These are phyloP conservation scores for Listrodromus nycthemerus DNA, from an alignment of 2,888 invertebrate genomes.

Conservation along the genomic window DNA sequence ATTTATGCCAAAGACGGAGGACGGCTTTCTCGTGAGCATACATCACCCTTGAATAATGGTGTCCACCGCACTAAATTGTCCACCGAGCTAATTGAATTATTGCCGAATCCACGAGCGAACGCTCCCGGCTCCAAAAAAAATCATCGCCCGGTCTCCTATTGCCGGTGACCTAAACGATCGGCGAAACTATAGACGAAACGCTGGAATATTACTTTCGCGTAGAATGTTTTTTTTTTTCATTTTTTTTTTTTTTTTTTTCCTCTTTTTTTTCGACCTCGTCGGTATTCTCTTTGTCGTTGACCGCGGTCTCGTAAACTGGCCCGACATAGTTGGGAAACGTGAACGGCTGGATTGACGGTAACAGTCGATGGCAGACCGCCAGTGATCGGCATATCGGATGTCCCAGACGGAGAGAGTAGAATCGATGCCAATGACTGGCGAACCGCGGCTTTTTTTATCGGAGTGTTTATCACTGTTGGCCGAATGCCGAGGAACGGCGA, in stretches of 20 bases:
- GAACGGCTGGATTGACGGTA: slow-evolving; percentile 11
- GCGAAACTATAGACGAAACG: slow-evolving; percentile 63
- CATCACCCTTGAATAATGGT: slow-evolving; percentile 81
- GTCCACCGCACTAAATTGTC: slow-evolving; percentile 80
- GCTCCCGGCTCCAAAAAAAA: slow-evolving; percentile 43
- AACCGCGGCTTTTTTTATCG: neutral
- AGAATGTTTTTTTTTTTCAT: slow-evolving; percentile 1
- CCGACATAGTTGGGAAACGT: slow-evolving; percentile 18
- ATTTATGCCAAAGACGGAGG: slow-evolving; percentile 60
- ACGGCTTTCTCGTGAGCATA: slow-evolving; percentile 66
- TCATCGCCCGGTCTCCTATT: slow-evolving; percentile 3
- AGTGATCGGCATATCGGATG: slow-evolving; percentile 45
- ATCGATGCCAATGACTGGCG: slow-evolving; percentile 14
- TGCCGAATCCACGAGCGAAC: slow-evolving; percentile 76
- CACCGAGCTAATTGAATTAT: slow-evolving; percentile 82
- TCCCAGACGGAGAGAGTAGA: slow-evolving; percentile 30
- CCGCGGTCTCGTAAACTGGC: slow-evolving; percentile 42
- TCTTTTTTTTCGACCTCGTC: slow-evolving; percentile 48
- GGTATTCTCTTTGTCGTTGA: slow-evolving; percentile 57
- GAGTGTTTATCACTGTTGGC: slow-evolving; percentile 2
- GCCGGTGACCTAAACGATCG: slow-evolving; percentile 58
- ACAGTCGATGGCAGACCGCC: slow-evolving; percentile 26
- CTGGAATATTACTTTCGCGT: slow-evolving; percentile 71
- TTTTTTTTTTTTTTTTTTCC: neutral
- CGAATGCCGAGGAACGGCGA: slow-evolving; percentile 19